Conservation (phyloP, 2,113 vertebrate genomes). For the Callocephalon fimbriatum region DNA sequence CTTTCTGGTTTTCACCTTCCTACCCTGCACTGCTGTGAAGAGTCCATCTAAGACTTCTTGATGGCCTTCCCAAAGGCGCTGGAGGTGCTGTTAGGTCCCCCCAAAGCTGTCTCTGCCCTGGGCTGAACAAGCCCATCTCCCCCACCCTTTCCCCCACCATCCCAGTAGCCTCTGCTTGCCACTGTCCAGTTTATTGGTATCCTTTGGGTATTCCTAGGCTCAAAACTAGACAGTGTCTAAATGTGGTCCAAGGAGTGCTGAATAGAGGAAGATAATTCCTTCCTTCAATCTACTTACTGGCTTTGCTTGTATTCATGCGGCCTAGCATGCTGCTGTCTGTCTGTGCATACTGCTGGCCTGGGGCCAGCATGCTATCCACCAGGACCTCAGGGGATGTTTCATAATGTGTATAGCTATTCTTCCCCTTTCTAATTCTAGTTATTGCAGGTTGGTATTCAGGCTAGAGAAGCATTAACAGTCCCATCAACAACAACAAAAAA, state of each 20-base stretch:
- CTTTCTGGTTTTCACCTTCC: background rate
- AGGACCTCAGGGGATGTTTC: background rate
- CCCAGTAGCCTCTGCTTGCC: background rate
- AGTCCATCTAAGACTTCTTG: background rate
- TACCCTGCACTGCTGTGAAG: background rate
- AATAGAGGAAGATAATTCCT: background rate
- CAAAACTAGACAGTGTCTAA: background rate
- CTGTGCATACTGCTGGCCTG: background rate
- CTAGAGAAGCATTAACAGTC: background rate
- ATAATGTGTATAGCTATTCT: background rate
- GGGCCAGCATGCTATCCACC: background rate
- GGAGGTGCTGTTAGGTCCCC: background rate
- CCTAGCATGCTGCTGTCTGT: background rate
- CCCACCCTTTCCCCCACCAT: background rate
- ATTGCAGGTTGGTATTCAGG: background rate
- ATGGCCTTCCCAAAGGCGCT: rapidly evolving
- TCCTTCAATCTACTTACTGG: background rate
- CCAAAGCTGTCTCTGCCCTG: background rate
- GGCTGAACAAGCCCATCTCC: background rate
- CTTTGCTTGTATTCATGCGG: background rate
- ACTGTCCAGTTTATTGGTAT: background rate
- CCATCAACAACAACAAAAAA: background rate
- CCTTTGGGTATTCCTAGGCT: background rate
- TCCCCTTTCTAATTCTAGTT: background rate
- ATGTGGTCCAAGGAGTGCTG: background rate